Base-by-base conservation (phyloP, 2,797 vertebrate genomes). In the Stomatorhinus walkeri region DNA sequence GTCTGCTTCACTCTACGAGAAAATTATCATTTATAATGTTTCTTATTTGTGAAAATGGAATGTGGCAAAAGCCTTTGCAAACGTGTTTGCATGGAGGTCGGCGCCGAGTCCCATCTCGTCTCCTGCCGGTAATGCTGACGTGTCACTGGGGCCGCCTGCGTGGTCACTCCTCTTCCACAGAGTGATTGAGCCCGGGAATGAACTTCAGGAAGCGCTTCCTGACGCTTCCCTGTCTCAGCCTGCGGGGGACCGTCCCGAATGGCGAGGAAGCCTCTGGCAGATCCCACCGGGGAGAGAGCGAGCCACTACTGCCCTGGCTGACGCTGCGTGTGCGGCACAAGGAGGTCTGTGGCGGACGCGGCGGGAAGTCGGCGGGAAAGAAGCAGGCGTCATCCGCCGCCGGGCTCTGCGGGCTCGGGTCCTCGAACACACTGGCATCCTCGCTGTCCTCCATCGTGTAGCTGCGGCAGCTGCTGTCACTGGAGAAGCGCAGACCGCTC, bases 171-270 rank as follows among this genome's bases (percentile, higher is more conserved):
- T 99, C 98, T 90, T 98, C 97, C 9, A 99, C 95, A 0, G 98
- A 96, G 59, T 96, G 94, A 87, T 98, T 97, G 64, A 99, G 95
- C 90, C 97, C 97, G 0, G 98, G 98, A 9, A 99, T 95, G 91
- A 98, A 96, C 90, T 96, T 99, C 85, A 97, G 22, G 12, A 99
- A 95, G 0, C 97, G 96, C 91, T 96, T 98, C 9, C 97, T 94
- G 4, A 98, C 94, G 0, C 95, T 98, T 86, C 90, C 89, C 89
- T 93, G 95, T 91, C 96, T 94, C 89, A 89, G 90, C 90, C 96
- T 98, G 56, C 98, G 94, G 0, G 98, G 97, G 22, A 99, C 93
- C 0, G 98, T 99, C 24, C 97, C 98, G 8, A 98, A 98, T 76
- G 96, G 32, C 2, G 95, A 94, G 36, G 94, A 91, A 90, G 90